phyloP scores from a whole-genome alignment of 1,140 invertebrate genomes.

The Aphis craccivora region DNA sequence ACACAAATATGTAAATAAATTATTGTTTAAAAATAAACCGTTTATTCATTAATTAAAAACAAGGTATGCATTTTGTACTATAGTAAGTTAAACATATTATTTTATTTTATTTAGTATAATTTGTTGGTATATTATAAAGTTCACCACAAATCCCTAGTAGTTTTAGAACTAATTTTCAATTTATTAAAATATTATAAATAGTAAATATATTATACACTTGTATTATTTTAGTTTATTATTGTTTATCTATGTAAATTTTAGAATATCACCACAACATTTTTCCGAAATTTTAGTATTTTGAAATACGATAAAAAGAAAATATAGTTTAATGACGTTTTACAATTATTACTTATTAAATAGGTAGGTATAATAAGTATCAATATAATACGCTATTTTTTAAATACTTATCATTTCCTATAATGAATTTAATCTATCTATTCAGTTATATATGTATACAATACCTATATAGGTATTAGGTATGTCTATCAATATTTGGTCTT shows the following conservation, averaged over 20 bases:
- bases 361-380: background rate
- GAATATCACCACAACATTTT: background rate
- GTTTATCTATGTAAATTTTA: background rate
- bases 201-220: too few species aligned
- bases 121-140: background rate
- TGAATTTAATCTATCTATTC: background rate
- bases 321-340: background rate
- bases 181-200: background rate
- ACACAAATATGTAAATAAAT: background rate
- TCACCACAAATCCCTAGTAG: background rate
- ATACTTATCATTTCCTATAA: background rate
- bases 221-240: background rate
- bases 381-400: background rate
- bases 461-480: too few species aligned
- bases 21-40: background rate
- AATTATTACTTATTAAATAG: background rate
- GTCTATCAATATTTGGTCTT: background rate
- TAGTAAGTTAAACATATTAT: background rate
- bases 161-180: background rate
- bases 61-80: background rate
- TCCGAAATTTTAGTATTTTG: background rate
- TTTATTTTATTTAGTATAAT: background rate
- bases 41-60: background rate
- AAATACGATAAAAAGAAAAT: background rate
- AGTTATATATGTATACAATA: too few species aligned